These are phyloP conservation scores for Saguinus midas DNA, from an alignment of 2,113 vertebrate species.

Conservation along the genomic window DNA sequence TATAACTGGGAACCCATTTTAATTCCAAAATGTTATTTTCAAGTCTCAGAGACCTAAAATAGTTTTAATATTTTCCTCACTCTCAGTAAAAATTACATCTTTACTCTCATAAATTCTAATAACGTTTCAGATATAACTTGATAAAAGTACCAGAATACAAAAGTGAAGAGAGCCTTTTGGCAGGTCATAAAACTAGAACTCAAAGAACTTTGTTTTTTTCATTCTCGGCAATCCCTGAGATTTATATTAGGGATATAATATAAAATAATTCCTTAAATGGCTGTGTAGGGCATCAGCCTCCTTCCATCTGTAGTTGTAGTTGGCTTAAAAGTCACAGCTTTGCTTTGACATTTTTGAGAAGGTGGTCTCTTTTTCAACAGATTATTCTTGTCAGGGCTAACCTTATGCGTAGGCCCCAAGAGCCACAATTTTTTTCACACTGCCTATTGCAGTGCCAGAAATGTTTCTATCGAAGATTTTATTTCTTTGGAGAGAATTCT, in stretches of 20 bases:
- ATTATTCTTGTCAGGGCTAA: not conserved
- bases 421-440: not conserved
- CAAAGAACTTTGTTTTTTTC: constrained; percentile 10
- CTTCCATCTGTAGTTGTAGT: not conserved
- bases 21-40: constrained; percentile 36
- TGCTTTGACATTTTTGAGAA: not conserved
- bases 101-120: not conserved
- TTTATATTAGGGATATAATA: not conserved
- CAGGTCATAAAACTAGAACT: constrained; percentile 31
- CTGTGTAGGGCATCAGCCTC: not conserved
- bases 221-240: constrained; percentile 11
- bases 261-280: not conserved
- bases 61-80: constrained; percentile 36
- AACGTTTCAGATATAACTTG: constrained; percentile 33
- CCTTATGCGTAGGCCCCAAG: not conserved
- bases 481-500: not conserved
- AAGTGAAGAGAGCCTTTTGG: constrained; percentile 25
- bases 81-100: constrained; percentile 1
- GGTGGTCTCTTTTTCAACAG: not conserved
- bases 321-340: constrained; percentile 18
- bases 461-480: not conserved
- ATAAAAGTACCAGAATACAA: constrained; percentile 21
- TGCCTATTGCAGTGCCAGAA: not conserved
- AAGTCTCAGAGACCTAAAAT: constrained; percentile 25
- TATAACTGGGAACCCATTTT: constrained; percentile 2